Percentiles rank a stretch among this genome's conserved stretches.
phyloP scores from a whole-genome alignment of 2,888 invertebrate genomes.

The Cephus runcator region DNA sequence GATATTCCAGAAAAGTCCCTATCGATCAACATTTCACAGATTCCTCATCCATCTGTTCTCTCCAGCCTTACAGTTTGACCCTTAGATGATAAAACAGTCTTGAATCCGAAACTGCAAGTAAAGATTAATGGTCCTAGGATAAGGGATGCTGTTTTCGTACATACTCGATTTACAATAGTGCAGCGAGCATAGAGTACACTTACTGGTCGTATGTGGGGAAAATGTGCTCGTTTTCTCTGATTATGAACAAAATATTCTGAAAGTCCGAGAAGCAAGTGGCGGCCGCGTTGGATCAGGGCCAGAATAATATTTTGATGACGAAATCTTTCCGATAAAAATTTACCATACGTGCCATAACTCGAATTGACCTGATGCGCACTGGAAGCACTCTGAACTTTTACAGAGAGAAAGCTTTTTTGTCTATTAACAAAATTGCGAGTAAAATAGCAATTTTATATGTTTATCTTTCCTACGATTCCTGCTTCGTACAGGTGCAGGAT shows the following conservation, averaged over 20 bases:
- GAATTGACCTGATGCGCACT: neutral
- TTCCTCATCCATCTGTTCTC: too few species aligned
- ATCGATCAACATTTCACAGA: neutral
- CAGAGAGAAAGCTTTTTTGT: neutral
- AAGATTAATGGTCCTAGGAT: neutral
- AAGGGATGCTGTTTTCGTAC: neutral
- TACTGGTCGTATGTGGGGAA: neutral
- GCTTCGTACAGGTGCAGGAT: neutral
- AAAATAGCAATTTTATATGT: neutral
- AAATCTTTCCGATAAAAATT: neutral
- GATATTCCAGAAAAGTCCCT: neutral
- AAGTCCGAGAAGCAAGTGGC: neutral
- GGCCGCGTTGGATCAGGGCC: constrained; percentile 28
- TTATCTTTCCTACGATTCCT: neutral
- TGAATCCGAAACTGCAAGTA: neutral
- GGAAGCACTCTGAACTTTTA: neutral
- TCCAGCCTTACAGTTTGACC: neutral
- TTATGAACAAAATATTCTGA: constrained; percentile 19
- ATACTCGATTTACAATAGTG: neutral
- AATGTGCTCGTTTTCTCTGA: constrained; percentile 13
- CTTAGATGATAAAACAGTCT: neutral
- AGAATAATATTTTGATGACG: constrained; percentile 36
- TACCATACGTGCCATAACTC: neutral
- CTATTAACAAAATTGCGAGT: neutral
- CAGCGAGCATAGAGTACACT: neutral